A percentile compares a stretch with the other conserved stretches of the same genome.
These are phyloP conservation scores for Nycticebus coucang DNA, from an alignment of 2,113 vertebrate genomes.

Conservation along the genomic window DNA sequence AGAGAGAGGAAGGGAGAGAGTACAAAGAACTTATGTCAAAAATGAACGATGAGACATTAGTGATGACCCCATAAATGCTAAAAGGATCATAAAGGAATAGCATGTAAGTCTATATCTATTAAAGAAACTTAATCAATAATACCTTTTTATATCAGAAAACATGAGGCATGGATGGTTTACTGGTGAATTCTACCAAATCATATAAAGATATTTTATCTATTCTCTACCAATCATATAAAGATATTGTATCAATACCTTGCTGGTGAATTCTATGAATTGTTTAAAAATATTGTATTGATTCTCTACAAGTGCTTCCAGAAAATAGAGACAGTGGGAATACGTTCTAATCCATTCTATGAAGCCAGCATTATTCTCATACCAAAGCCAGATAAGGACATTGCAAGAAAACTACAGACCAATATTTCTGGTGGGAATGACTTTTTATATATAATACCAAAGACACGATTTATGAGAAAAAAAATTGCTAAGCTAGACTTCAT, in stretches of 20 bases:
- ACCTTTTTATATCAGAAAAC: neutral
- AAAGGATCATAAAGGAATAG: neutral
- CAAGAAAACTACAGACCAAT: neutral
- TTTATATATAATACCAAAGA: neutral
- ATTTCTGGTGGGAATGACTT: neutral
- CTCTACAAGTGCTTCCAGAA: neutral
- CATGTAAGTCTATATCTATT: too few relatives aligned
- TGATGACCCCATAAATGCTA: neutral
- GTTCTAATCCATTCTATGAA: neutral
- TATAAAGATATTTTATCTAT: neutral
- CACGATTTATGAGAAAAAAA: neutral
- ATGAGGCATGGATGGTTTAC: neutral
- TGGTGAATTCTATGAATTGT: neutral
- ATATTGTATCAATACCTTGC: neutral
- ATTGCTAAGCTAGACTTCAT: neutral
- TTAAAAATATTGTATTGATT: neutral
- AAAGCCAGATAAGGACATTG: neutral
- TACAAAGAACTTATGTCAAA: neutral
- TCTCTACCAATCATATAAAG: neutral
- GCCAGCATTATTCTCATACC: neutral
- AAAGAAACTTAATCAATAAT: neutral
- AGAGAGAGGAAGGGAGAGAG: neutral
- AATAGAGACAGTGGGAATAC: neutral
- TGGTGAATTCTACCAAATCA: neutral
- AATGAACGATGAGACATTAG: neutral